These are phyloP conservation scores for Cyprinodon brontotheroides DNA, from an alignment of 2,113 vertebrate genomes.

Conservation along the genomic window DNA sequence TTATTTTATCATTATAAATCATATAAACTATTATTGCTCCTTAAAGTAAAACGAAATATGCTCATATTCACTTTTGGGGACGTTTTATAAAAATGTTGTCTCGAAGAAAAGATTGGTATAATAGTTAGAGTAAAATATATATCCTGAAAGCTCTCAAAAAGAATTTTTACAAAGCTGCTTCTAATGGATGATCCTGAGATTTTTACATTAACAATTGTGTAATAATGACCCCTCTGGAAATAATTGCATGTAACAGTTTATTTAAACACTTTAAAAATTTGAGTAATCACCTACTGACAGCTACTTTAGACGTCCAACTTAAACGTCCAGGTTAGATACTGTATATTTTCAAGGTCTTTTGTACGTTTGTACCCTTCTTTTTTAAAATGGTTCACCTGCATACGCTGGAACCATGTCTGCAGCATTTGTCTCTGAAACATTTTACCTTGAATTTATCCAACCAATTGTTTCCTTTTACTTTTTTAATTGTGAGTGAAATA, in stretches of 20 bases:
- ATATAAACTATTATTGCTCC: neutral
- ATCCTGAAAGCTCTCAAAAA: no score
- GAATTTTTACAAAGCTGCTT: no score
- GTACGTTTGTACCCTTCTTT: neutral
- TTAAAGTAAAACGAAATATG: neutral
- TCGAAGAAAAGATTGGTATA: no score
- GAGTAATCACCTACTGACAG: neutral
- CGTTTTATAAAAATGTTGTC: neutral
- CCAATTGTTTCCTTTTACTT: neutral
- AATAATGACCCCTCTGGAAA: neutral
- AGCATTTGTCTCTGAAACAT: neutral
- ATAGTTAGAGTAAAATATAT: no score
- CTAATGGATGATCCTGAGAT: no score
- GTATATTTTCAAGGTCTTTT: no score
- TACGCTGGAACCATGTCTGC: neutral
- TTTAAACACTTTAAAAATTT: neutral
- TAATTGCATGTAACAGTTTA: neutral
- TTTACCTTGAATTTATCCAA: no score
- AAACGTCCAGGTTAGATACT: no score
- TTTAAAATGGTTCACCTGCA: no score
- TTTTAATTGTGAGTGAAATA: neutral
- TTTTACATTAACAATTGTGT: neutral
- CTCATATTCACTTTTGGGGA: neutral
- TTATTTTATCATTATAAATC: neutral
- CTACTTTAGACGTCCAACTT: no score